A percentile compares a stretch with the other conserved stretches of the same genome.
Evolutionary conservation across 1,140 invertebrate species (phyloP).

Genomic region (Idris sp.): DNA sequence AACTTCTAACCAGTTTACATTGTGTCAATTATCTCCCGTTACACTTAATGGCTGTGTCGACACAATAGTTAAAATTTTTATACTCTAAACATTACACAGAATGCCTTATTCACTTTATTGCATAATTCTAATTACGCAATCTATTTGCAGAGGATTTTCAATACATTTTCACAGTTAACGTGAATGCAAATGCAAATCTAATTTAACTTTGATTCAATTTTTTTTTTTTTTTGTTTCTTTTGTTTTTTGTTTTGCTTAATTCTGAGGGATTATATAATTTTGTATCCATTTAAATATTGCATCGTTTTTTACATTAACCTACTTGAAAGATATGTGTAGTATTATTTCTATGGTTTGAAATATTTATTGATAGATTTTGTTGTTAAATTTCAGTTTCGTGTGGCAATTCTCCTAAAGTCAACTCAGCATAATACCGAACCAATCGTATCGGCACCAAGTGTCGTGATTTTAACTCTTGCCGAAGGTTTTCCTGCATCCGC

Average conservation of each 20-base stretch:
- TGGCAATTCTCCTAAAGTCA: conserved; percentile 83
- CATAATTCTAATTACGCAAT: conserved; percentile 6
- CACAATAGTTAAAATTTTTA: conserved; percentile 15
- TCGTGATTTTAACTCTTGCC: conserved; percentile 88
- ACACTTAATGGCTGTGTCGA: conserved; percentile 9
- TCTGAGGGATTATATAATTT: no score
- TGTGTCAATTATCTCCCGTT: conserved; percentile 4
- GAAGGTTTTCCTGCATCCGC: conserved; percentile 85
- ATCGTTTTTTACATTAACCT: no score
- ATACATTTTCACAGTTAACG: conserved; percentile 5
- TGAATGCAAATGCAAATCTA: neutral
- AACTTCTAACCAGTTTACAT: neutral
- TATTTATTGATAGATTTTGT: no score
- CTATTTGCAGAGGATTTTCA: neutral
- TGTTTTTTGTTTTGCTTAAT: no score
- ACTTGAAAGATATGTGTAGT: no score
- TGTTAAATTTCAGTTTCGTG: conserved; percentile 85
- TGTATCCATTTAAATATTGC: no score
- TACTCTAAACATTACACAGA: conserved; percentile 2
- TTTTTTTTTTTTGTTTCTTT: no score
- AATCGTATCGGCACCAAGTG: conserved; percentile 87
- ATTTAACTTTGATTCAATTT: no score
- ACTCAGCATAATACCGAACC: conserved; percentile 82
- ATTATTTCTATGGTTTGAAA: no score
- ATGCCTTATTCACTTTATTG: neutral